Conservation (phyloP, 2,888 invertebrate species). For the Pinctada fucata region DNA sequence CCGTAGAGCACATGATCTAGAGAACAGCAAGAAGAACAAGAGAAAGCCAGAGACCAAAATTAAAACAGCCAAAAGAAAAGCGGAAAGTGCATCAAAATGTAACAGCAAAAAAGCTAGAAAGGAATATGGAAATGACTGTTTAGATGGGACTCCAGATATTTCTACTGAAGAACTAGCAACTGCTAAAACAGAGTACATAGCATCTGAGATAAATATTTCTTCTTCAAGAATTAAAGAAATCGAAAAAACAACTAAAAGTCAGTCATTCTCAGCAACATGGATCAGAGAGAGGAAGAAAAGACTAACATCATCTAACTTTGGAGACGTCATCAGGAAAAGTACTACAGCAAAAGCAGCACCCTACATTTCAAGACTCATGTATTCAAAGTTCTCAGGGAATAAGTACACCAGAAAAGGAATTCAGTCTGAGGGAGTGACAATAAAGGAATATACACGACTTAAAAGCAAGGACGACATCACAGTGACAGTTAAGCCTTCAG, state of each 20-base stretch:
- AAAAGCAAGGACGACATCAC: conserved; percentile 27
- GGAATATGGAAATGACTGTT: background rate
- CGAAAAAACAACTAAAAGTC: background rate
- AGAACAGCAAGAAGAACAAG: background rate
- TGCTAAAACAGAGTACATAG: background rate
- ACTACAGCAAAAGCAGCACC: background rate
- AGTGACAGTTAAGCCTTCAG: conserved; percentile 28
- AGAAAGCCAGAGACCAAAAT: background rate
- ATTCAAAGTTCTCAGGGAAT: conserved; percentile 29
- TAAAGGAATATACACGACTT: conserved; percentile 30
- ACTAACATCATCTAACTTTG: background rate
- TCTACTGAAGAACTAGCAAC: background rate
- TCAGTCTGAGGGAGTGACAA: conserved; percentile 28
- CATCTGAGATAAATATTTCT: background rate
- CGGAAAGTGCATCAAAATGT: background rate
- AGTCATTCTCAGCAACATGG: background rate
- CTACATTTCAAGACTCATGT: conserved; percentile 20
- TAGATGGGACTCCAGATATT: background rate
- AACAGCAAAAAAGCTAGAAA: background rate
- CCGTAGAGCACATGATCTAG: background rate
- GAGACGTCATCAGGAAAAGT: background rate
- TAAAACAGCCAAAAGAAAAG: background rate
- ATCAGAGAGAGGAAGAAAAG: background rate
- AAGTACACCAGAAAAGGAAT: conserved; percentile 25
- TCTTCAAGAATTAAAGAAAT: background rate